Percentiles rank a stretch among this genome's conserved stretches.
phyloP scores from a whole-genome alignment of 2,113 vertebrate genomes.

The Ia io region DNA sequence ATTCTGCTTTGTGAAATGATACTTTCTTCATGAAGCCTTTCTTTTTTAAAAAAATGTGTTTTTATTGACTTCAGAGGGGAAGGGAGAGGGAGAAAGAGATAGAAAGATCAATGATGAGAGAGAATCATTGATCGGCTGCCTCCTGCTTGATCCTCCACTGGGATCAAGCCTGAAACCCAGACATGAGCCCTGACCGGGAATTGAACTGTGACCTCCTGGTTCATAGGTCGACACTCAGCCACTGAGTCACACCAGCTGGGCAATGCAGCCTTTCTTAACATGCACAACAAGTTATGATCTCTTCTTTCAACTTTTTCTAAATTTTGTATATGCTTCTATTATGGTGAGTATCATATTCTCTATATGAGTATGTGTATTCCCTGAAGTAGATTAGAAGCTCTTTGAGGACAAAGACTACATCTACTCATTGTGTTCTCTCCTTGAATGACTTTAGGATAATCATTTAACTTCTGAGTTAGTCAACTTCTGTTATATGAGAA shows the following conservation, averaged over 20 bases:
- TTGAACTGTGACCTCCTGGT: too few species aligned
- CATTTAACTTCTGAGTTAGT: slow-evolving; percentile 12
- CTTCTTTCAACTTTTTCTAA: neutral
- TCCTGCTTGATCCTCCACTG: too few species aligned
- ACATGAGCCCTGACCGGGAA: too few species aligned
- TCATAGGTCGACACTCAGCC: too few species aligned
- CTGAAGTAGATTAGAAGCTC: neutral
- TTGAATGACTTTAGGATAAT: neutral
- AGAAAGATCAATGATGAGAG: too few species aligned
- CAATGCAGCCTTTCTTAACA: too few species aligned
- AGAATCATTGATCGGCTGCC: too few species aligned
- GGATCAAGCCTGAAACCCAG: too few species aligned
- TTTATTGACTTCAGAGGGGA: too few species aligned
- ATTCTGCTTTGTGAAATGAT: neutral
- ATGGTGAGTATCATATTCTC: neutral
- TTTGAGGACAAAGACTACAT: neutral
- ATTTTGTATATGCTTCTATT: neutral
- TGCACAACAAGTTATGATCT: neutral
- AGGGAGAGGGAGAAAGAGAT: too few species aligned
- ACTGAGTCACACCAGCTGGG: too few species aligned
- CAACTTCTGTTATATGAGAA: neutral
- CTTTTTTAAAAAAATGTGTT: too few species aligned
- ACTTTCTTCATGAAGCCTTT: neutral
- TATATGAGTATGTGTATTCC: neutral
- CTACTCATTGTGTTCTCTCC: neutral